Evolutionary conservation across 1,140 invertebrate genomes (phyloP).

Genomic region (Lepidurus apus): DNA sequence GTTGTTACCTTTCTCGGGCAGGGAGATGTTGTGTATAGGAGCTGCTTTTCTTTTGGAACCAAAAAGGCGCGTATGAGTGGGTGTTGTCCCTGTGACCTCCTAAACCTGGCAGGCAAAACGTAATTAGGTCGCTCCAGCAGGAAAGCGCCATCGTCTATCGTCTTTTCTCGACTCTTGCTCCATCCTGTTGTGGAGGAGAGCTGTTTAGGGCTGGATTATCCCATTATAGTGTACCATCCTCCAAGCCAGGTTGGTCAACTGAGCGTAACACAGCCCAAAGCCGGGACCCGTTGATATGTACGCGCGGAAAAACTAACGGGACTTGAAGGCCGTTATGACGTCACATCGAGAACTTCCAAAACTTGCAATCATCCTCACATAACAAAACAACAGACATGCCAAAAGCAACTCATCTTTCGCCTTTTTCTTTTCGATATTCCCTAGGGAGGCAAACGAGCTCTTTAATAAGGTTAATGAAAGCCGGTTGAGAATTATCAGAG

Average conservation of each 20-base stretch:
- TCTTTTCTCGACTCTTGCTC: background rate
- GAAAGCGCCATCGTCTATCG: background rate
- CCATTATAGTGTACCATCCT: background rate
- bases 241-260: background rate
- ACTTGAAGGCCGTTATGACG: constrained; percentile 5
- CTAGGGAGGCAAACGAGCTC: background rate
- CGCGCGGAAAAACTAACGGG: constrained; percentile 12
- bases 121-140: constrained; percentile 13
- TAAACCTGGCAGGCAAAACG: constrained; percentile 18
- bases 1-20: background rate
- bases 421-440: background rate
- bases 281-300: background rate
- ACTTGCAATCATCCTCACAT: background rate
- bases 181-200: background rate
- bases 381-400: background rate
- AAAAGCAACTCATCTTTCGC: background rate
- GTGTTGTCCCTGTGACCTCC: background rate
- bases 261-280: constrained; percentile 3
- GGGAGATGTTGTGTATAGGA: background rate
- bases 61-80: background rate
- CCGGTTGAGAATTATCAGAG: background rate
- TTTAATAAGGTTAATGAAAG: background rate
- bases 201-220: background rate
- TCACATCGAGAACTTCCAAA: background rate
- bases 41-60: background rate